These are phyloP conservation scores for Oplegnathus fasciatus DNA, from an alignment of 2,113 vertebrate species.

Conservation along the genomic window DNA sequence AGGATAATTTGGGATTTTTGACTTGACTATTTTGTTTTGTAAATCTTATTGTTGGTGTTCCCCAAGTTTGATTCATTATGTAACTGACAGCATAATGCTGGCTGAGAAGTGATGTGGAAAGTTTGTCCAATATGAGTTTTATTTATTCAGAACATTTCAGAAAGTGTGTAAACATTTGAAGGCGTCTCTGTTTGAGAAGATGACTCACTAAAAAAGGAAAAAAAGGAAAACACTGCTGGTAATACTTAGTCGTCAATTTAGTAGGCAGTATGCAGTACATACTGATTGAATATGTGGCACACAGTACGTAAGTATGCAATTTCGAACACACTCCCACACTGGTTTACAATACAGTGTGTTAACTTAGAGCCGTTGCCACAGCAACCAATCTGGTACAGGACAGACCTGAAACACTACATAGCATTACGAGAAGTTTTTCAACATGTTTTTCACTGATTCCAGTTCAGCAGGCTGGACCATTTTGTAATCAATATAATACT, in stretches of 20 bases:
- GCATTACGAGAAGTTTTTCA: neutral
- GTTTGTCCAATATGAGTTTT: neutral
- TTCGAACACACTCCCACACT: too few species aligned
- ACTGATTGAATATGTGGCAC: too few species aligned
- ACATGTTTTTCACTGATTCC: neutral
- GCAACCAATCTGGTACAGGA: neutral
- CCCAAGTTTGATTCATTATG: neutral
- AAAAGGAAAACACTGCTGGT: too few species aligned
- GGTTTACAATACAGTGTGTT: neutral
- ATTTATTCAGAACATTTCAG: constrained; percentile 1
- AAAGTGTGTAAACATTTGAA: neutral
- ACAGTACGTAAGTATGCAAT: too few species aligned
- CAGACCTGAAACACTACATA: neutral
- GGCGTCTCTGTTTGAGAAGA: constrained; percentile 5
- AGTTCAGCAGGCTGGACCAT: neutral
- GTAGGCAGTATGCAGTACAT: too few species aligned
- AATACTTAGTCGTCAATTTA: too few species aligned
- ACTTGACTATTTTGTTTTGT: neutral
- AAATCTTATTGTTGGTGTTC: neutral
- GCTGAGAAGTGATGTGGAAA: neutral
- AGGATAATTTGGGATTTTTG: neutral
- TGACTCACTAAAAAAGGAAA: constrained; percentile 2
- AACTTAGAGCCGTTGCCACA: neutral
- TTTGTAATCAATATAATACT: neutral
- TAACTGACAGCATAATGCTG: too few species aligned